Evolutionary conservation across 1,140 invertebrate genomes (phyloP), one percentile per base, ranked within the genome.

Genomic region (Trichonephila clavipes): DNA sequence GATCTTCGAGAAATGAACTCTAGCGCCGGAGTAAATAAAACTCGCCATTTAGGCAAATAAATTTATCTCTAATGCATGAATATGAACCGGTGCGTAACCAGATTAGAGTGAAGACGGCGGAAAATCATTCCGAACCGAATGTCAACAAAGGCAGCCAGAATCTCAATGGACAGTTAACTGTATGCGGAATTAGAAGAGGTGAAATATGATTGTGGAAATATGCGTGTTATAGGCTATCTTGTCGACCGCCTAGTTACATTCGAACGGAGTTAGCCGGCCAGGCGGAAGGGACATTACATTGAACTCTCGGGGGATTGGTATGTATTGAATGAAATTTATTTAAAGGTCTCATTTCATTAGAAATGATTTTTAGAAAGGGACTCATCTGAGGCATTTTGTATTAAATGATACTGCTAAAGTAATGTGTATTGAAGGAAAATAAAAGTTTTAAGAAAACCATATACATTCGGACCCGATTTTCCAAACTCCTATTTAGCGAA

Each of bases 61-160:
- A 88, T 69, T 69, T 69, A 34, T n/a, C 34, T n/a, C 87, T 64
- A 88, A 88, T 88, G 64, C 40, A 66, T 66, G 87, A 66, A 88
- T 88, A 88, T 88, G 87, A 88, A 88, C 34, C 28, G 34, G 87
- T 21, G 62, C 87, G 87, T 88, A 88, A 88, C 61, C 62, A 88
- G 62, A 88, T 69, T 88, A 88, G 62, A 88, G 87, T 40, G 64
- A 88, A 88, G 64, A 66, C 64, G 87, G 40, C 34, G 24, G n/a
- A 69, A 88, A 88, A 88, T 88, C 34, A 66, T 88, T 88, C n/a
- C 61, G 40, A 69, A n/a, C 40, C 40, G 34, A 64, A 88, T 64
- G 34, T 88, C 87, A 88, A 66, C 61, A 83, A 61, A 59, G 58
- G 24, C 24, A 58, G 83, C 18, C 62, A 44, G 87, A 88, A 86